Evolutionary conservation across 2,113 vertebrate species (phyloP), one percentile per base, ranked within the genome.

Genomic region (Lipophrys pholis): DNA sequence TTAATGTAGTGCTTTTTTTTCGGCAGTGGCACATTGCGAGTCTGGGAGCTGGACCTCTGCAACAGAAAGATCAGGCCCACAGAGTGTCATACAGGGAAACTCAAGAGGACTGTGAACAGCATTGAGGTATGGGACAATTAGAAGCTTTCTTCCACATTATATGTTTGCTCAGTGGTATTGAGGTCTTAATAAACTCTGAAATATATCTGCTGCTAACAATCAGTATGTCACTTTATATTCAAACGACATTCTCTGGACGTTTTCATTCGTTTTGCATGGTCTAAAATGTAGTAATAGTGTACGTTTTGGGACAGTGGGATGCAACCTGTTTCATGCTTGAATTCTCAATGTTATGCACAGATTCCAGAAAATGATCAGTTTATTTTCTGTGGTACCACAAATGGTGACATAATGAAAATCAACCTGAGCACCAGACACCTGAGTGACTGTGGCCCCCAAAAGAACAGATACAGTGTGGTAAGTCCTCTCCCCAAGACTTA

Each of bases 341-440:
- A 30, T 30, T 30, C 4, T 30, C 21, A 30, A 43, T 41, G 3
- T 35, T 62, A n/a, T 16, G 2, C 16, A 12, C 58, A 97, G 96
- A 92, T 97, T 50, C n/a, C 91, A 15, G 80, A 89, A 0, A 94
- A 96, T 1, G 95, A 96, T 35, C 68, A 63, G 50, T 95, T 89
- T 80, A 94, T 97, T 81, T 96, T 93, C 84, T 92, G 93, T 56
- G 97, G 96, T 49, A 97, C 96, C 2, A 94, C 94, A 5, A 96
- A 89, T 6, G 96, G 96, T n/a, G 97, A 97, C 77, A 81, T 97
- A 41, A 85, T 98, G 57, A 95, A 94, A 89, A 73, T 96, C 61
- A 95, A 93, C 73, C 81, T 94, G 12, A 93, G 80, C 60, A 94
- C 67, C 2, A 88, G 89, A 16, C 69, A 93, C 50, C 85, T 97